Evolutionary conservation across 2,113 vertebrate genomes (phyloP).

Genomic region (Bubo bubo): DNA sequence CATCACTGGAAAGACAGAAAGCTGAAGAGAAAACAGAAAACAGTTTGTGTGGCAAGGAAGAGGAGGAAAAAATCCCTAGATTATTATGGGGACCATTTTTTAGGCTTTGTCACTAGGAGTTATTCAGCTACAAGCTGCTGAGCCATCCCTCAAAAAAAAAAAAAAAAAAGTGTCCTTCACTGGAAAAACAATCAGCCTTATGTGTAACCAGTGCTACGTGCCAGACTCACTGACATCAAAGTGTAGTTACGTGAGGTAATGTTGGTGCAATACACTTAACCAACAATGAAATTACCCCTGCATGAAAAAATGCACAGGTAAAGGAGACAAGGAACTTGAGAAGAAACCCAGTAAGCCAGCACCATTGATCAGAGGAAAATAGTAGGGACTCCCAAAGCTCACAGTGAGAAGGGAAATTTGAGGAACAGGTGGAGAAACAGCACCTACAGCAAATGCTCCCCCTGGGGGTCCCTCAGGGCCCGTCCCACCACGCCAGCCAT

Average conservation of each 20-base stretch:
- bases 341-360: neutral
- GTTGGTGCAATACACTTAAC: neutral
- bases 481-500: rapidly evolving
- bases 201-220: neutral
- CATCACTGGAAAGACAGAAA: neutral
- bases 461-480: neutral
- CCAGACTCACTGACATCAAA: neutral
- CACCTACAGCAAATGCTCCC: neutral
- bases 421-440: neutral
- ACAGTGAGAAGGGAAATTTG: neutral
- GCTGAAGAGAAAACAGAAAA: neutral
- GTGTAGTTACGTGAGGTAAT: neutral
- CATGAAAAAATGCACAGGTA: neutral
- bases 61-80: neutral
- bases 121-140: neutral
- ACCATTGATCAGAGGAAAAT: neutral
- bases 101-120: neutral
- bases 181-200: neutral
- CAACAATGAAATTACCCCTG: neutral
- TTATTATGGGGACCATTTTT: neutral
- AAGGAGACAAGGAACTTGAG: neutral
- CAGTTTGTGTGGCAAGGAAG: neutral
- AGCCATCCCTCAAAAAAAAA: neutral
- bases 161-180: neutral
- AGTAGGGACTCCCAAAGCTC: neutral